Evolutionary conservation across 2,888 invertebrate genomes (phyloP).

Genomic region (Serripes groenlandicus): DNA sequence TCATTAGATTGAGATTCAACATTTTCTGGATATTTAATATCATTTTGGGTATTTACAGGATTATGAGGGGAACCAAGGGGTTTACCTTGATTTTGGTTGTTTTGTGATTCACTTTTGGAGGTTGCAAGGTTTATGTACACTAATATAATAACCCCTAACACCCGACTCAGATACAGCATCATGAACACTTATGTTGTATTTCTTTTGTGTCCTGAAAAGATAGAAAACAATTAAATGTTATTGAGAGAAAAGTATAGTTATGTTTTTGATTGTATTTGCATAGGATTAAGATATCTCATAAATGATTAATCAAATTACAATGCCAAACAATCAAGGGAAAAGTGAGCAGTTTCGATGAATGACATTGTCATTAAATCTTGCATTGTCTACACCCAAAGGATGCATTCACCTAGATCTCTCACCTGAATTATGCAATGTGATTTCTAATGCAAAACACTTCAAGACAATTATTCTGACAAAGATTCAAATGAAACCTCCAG

Average conservation of each 20-base stretch:
- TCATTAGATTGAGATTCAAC: slow-evolving; percentile 10
- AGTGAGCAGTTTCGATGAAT: no score
- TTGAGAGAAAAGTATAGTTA: background rate
- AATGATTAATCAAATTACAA: no score
- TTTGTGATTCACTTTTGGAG: slow-evolving; percentile 1
- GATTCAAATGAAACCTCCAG: no score
- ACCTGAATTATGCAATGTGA: no score
- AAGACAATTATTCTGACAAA: no score
- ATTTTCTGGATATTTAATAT: background rate
- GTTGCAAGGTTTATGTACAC: background rate
- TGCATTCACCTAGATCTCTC: no score
- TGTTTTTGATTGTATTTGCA: no score
- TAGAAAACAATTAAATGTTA: background rate
- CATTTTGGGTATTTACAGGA: background rate
- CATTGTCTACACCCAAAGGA: no score
- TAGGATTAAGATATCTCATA: no score
- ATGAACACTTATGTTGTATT: background rate
- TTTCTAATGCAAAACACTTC: no score
- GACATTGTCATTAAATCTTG: no score
- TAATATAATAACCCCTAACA: background rate
- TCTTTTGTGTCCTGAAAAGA: background rate
- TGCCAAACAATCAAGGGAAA: no score
- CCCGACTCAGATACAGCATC: background rate
- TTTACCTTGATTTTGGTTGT: slow-evolving; percentile 12
- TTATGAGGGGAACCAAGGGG: slow-evolving; percentile 1